phyloP scores from a whole-genome alignment of 2,113 vertebrate species.

The Gorsachius goisagi region DNA sequence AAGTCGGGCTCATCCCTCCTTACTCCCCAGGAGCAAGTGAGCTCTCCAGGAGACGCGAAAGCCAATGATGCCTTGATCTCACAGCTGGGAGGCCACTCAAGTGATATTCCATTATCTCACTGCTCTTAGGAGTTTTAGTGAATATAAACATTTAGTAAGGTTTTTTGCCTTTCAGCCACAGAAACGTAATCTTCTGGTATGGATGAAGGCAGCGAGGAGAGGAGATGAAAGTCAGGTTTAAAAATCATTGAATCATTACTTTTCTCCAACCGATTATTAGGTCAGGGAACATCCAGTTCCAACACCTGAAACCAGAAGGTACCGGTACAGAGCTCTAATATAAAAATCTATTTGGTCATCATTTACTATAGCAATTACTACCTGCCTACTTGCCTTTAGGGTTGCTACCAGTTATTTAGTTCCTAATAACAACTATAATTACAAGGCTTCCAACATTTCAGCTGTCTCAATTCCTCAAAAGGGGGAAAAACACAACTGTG shows the following conservation, averaged over 20 bases:
- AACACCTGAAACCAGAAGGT: background rate
- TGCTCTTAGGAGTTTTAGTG: background rate
- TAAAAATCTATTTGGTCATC: background rate
- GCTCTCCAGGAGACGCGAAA: background rate
- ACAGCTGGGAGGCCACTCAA: background rate
- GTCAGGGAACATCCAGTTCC: background rate
- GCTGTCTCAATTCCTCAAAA: background rate
- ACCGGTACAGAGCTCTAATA: background rate
- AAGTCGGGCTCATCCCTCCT: background rate
- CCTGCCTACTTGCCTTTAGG: background rate
- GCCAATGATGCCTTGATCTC: background rate
- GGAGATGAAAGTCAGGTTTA: background rate
- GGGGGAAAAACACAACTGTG: background rate
- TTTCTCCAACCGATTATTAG: background rate
- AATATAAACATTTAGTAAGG: background rate
- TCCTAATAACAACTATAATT: background rate
- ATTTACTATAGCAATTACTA: background rate
- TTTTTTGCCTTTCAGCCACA: constrained; percentile 24
- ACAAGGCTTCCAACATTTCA: background rate
- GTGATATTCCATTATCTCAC: background rate
- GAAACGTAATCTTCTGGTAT: background rate
- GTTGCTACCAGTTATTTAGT: background rate
- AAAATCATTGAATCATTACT: background rate
- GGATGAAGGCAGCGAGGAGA: background rate
- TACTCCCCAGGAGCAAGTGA: background rate